A percentile compares a stretch with the other conserved stretches of the same genome.
phyloP scores from a whole-genome alignment of 2,113 vertebrate species.

The Panthera leo region DNA sequence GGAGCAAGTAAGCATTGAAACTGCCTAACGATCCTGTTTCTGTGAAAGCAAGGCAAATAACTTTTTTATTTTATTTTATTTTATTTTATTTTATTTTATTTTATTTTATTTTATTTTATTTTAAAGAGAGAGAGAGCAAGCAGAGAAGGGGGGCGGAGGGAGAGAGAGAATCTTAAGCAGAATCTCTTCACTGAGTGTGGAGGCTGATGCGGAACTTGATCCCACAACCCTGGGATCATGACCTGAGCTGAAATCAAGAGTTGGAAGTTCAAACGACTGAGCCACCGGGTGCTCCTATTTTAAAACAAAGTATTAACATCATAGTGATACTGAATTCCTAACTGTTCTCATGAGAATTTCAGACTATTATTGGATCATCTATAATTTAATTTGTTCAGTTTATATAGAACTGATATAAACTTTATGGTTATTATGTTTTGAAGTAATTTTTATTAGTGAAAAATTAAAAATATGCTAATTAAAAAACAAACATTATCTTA shows the following conservation, averaged over 20 bases:
- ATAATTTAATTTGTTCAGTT: background rate
- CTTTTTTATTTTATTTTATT: too few relatives aligned
- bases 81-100: too few relatives aligned
- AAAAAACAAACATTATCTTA: background rate
- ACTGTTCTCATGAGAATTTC: background rate
- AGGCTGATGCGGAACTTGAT: too few relatives aligned
- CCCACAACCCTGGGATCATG: too few relatives aligned
- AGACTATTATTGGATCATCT: background rate
- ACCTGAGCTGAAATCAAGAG: too few relatives aligned
- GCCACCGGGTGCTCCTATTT: background rate
- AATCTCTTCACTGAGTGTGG: too few relatives aligned
- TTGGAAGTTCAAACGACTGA: too few relatives aligned
- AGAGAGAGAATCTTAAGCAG: too few relatives aligned
- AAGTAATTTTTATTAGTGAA: constrained; percentile 1
- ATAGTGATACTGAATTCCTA: background rate
- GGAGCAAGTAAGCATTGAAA: background rate
- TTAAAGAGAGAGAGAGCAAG: too few relatives aligned
- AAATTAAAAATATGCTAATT: background rate
- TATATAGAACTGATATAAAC: background rate
- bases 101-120: too few relatives aligned
- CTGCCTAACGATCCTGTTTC: background rate
- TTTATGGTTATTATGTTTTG: background rate
- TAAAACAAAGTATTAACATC: background rate
- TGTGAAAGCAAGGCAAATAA: background rate
- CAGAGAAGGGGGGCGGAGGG: too few relatives aligned